These are phyloP conservation scores for Agrypnia vestita DNA, from an alignment of 1,140 invertebrate species.

Conservation along the genomic window DNA sequence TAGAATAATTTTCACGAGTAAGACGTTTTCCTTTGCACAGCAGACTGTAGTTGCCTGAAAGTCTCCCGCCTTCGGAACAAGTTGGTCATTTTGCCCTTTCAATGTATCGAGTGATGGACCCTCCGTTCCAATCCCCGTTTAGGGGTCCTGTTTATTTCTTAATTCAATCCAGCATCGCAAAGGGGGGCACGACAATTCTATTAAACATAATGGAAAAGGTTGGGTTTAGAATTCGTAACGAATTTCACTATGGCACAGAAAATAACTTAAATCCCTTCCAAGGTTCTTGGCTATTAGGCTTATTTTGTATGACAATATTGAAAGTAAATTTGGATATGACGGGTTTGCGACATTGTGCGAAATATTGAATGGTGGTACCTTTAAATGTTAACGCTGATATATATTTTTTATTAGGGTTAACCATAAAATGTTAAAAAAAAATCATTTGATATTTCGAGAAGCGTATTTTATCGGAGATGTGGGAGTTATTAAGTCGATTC, in stretches of 20 bases:
- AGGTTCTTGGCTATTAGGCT: slow-evolving; percentile 30
- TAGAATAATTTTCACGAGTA: too few species aligned
- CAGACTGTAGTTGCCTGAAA: too few species aligned
- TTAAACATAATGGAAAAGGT: slow-evolving; percentile 36
- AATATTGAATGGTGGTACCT: slow-evolving; percentile 4
- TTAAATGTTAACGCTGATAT: not conserved
- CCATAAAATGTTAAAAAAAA: not conserved
- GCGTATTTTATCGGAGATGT: too few species aligned
- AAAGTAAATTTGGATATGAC: slow-evolving; percentile 22
- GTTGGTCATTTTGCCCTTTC: slow-evolving; percentile 50
- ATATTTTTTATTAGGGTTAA: not conserved
- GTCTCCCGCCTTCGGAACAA: slow-evolving; percentile 29
- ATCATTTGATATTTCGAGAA: not conserved
- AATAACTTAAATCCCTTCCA: not conserved
- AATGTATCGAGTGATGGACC: slow-evolving; percentile 57
- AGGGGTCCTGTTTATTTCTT: slow-evolving; percentile 51
- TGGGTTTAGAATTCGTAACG: slow-evolving; percentile 16
- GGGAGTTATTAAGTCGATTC: too few species aligned
- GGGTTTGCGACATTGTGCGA: not conserved
- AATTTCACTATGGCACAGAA: slow-evolving; percentile 9
- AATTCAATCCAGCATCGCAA: slow-evolving; percentile 40
- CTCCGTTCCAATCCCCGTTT: slow-evolving; percentile 13
- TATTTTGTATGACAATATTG: slow-evolving; percentile 16
- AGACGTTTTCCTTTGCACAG: too few species aligned
- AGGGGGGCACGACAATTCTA: slow-evolving; percentile 31